Evolutionary conservation across 2,797 vertebrate species (phyloP).

Genomic region (Poeciliopsis infans): DNA sequence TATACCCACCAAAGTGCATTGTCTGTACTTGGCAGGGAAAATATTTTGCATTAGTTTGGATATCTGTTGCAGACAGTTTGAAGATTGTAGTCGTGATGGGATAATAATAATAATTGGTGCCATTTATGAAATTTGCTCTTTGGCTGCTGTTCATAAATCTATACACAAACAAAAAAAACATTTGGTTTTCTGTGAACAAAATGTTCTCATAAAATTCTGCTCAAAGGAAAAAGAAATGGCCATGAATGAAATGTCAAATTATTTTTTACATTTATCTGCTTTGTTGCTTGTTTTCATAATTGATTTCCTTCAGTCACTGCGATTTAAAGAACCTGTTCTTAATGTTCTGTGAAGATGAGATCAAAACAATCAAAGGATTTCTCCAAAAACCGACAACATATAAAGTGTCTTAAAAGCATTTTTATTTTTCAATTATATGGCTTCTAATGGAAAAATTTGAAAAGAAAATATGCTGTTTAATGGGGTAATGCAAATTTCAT

Average conservation of each 20-base stretch:
- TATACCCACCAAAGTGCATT: not conserved
- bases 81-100: not conserved
- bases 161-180: not conserved
- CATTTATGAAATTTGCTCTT: not conserved
- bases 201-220: not conserved
- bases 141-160: not conserved
- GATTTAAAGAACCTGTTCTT: not conserved
- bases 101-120: not conserved
- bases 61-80: not conserved
- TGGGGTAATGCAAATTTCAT: not conserved
- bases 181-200: not conserved
- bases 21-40: not conserved
- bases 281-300: not conserved
- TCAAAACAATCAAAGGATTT: not conserved
- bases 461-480: not conserved
- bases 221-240: not conserved
- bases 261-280: not conserved
- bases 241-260: not conserved
- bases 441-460: not conserved
- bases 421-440: not conserved
- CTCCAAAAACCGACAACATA: not conserved
- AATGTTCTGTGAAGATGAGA: not conserved
- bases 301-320: not conserved
- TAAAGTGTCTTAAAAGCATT: not conserved
- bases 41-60: not conserved